These are phyloP conservation scores for Odontothrips loti DNA, from an alignment of 2,888 invertebrate species.

Conservation along the genomic window DNA sequence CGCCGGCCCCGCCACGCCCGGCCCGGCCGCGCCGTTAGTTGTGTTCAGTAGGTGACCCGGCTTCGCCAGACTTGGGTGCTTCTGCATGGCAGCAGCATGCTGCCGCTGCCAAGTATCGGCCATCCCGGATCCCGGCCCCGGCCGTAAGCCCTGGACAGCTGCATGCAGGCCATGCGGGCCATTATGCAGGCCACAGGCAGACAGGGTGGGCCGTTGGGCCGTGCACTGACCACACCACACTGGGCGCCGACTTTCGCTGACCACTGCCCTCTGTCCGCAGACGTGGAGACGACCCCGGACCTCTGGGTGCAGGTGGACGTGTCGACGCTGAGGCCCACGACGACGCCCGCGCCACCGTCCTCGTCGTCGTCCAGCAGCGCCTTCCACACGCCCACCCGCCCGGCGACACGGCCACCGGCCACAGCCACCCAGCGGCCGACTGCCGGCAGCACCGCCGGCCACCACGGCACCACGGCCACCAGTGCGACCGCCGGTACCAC, in stretches of 20 bases:
- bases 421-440: slow-evolving; percentile 29
- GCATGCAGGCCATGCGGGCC: background rate
- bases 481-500: too few relatives aligned
- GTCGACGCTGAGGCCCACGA: slow-evolving; percentile 48
- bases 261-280: background rate
- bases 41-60: slow-evolving; percentile 1
- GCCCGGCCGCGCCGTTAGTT: background rate
- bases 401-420: slow-evolving; percentile 28
- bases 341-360: slow-evolving; percentile 38
- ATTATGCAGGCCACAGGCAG: too few relatives aligned
- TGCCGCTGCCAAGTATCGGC: too few relatives aligned
- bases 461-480: background rate
- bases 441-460: slow-evolving; percentile 42
- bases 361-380: too few relatives aligned
- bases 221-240: background rate
- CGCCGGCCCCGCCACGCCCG: background rate
- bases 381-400: slow-evolving; percentile 30
- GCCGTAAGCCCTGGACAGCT: background rate
- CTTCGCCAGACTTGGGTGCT: background rate
- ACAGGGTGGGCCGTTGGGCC: background rate
- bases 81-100: too few relatives aligned
- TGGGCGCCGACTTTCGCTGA: background rate
- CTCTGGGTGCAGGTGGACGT: slow-evolving; percentile 53
- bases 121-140: background rate
- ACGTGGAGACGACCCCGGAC: slow-evolving; percentile 54